A percentile compares a stretch with the other conserved stretches of the same genome.
Evolutionary conservation across 1,140 invertebrate genomes (phyloP).

Genomic region (Aphelenchoides avenae): DNA sequence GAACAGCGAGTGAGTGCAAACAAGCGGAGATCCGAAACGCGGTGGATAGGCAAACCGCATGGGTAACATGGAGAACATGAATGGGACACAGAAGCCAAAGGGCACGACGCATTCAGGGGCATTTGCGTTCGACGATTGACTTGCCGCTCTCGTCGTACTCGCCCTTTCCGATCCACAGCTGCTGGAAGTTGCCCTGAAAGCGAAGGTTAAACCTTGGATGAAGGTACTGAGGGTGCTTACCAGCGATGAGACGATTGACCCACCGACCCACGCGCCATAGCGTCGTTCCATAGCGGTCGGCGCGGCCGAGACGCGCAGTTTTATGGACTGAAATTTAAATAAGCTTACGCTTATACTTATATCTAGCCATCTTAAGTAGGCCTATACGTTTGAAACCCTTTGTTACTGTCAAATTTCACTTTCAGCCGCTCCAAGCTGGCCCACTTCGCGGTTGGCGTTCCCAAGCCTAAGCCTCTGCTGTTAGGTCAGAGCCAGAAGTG

Average conservation of each 20-base stretch:
- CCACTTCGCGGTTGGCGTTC: too few species aligned
- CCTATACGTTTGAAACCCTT: too few species aligned
- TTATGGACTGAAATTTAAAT: constrained; percentile 69
- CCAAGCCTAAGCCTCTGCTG: too few species aligned
- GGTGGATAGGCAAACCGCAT: too few species aligned
- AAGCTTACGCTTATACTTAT: too few species aligned
- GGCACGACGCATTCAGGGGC: constrained; percentile 67
- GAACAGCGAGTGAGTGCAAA: too few species aligned
- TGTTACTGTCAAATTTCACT: too few species aligned
- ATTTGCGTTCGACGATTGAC: constrained; percentile 83
- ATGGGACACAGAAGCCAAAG: neutral
- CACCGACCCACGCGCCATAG: constrained; percentile 92
- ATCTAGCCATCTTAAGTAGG: too few species aligned
- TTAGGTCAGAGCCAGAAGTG: too few species aligned
- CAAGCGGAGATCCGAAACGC: too few species aligned
- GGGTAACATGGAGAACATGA: too few species aligned
- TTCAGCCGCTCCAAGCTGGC: too few species aligned
- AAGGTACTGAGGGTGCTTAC: constrained; percentile 48
- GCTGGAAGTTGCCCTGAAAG: constrained; percentile 79
- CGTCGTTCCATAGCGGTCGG: constrained; percentile 70
- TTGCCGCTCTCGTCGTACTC: constrained; percentile 93
- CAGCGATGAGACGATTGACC: constrained; percentile 86
- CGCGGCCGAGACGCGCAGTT: constrained; percentile 55
- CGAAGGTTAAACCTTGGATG: neutral
- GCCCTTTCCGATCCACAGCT: constrained; percentile 95